Evolutionary conservation across 2,888 invertebrate species (phyloP).

Genomic region (Drosophila algonquin): DNA sequence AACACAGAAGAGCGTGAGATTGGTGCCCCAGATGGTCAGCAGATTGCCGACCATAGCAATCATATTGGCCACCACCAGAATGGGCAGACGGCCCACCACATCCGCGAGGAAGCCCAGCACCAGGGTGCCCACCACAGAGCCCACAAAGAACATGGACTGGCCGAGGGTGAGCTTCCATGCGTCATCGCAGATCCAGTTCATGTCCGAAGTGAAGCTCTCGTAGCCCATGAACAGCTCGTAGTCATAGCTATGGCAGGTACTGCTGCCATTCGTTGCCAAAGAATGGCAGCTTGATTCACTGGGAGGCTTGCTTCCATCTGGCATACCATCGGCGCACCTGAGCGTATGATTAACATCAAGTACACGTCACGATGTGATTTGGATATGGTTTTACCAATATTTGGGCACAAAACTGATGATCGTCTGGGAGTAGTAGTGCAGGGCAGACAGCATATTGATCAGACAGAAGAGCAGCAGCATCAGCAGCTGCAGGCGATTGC

Average conservation of each 20-base stretch:
- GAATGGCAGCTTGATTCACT: slow-evolving; percentile 64
- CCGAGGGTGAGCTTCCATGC: slow-evolving; percentile 86
- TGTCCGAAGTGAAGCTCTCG: slow-evolving; percentile 86
- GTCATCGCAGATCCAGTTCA: slow-evolving; percentile 87
- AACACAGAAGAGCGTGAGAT: slow-evolving; percentile 84
- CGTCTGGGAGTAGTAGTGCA: slow-evolving; percentile 87
- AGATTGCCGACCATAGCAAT: slow-evolving; percentile 85
- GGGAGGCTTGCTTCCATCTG: slow-evolving; percentile 8
- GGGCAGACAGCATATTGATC: slow-evolving; percentile 85
- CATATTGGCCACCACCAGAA: slow-evolving; percentile 85
- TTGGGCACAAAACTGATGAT: slow-evolving; percentile 86
- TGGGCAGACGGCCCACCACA: slow-evolving; percentile 85
- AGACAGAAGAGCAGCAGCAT: slow-evolving; percentile 85
- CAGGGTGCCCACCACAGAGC: slow-evolving; percentile 86
- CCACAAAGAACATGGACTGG: slow-evolving; percentile 87
- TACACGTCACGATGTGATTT: background rate
- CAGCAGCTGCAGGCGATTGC: slow-evolving; percentile 85
- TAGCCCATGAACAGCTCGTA: slow-evolving; percentile 86
- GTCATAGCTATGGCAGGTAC: slow-evolving; percentile 84
- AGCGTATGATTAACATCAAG: slow-evolving; percentile 20
- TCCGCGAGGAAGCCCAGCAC: slow-evolving; percentile 86
- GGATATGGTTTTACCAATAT: slow-evolving; percentile 79
- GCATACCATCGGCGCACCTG: slow-evolving; percentile 71
- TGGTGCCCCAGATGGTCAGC: slow-evolving; percentile 84
- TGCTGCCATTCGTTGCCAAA: slow-evolving; percentile 14